Evolutionary conservation across 2,888 invertebrate genomes (phyloP).

Genomic region (Drosophila robusta): DNA sequence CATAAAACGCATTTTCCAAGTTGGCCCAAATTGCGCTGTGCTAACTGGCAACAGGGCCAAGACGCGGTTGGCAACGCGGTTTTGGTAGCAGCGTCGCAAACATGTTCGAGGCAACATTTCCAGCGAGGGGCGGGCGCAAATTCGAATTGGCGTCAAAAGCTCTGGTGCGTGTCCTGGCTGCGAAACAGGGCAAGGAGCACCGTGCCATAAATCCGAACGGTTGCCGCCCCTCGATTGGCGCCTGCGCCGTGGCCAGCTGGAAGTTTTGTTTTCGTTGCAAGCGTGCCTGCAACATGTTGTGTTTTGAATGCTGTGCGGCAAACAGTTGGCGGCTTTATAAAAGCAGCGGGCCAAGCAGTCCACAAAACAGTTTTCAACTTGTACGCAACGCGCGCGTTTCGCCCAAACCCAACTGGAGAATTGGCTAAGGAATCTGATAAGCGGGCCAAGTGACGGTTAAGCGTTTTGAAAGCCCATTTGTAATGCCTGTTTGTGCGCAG

Average conservation of each 20-base stretch:
- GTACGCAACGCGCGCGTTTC: constrained; percentile 61
- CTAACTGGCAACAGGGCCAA: constrained; percentile 15
- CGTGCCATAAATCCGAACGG: constrained; percentile 8
- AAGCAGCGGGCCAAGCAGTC: constrained; percentile 37
- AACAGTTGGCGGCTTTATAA: constrained; percentile 59
- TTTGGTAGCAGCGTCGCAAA: constrained; percentile 21
- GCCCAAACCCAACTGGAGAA: neutral
- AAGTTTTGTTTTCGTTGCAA: constrained; percentile 69
- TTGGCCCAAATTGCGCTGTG: constrained; percentile 40
- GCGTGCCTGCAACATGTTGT: constrained; percentile 68
- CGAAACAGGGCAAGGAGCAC: neutral
- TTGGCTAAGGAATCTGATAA: neutral
- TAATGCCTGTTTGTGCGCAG: constrained; percentile 8
- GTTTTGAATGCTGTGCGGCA: constrained; percentile 69
- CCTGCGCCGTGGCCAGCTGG: constrained; percentile 38
- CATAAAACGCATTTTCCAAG: neutral
- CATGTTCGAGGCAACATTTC: constrained; percentile 35
- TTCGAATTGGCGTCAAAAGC: neutral
- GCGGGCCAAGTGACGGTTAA: neutral
- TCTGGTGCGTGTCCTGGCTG: constrained; percentile 47
- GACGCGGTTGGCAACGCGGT: constrained; percentile 31
- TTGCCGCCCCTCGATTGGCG: constrained; percentile 15
- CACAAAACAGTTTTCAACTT: constrained; percentile 53
- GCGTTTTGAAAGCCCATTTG: too few relatives aligned
- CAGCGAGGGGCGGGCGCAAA: neutral